Base-by-base conservation (phyloP, 2,113 vertebrate genomes). In the Leucoraja erinaceus region DNA sequence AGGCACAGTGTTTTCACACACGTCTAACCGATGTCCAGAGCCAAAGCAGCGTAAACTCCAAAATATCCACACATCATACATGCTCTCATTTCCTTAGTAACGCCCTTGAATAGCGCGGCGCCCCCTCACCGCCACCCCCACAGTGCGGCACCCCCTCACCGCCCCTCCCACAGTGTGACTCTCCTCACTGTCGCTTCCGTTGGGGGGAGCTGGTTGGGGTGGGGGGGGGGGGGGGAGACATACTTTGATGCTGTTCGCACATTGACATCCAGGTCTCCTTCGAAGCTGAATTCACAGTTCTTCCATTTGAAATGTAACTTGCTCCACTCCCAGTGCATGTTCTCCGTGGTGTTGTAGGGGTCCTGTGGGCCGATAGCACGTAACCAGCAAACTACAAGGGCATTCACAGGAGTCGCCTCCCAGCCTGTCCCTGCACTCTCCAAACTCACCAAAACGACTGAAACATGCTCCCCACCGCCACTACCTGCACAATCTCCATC, bases 281-380 rank as follows among this genome's bases (percentile, higher is more conserved):
- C 98, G 94, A 98, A 99, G 92, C 98, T 95, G 59, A 99, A 99
- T 95, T 99, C 97, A 54, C 98, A 98, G 0, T 98, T 97, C 76
- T 97, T 98, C 98, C 99, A 99, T 94, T 97, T 96, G 95, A 97
- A 99, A 93, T 96, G 97, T 4, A 99, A 95, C 79, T 96, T 98
- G 94, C 47, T 98, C 99, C 99, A 99, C 93, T 99, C 99, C 99
- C 98, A 99, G 95, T 99, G 98, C 97, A 99, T 95, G 94, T 99
- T 99, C 95, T 99, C 99, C 0, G 98, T 99, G 3, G 98, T 99
- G 95, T 99, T 99, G 94, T 99, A 99, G 0, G 99, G 99, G 93
- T 99, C 98, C 99, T 99, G 94, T 28, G 94, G 93, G 68, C 47
- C 81, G 93, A 94, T 10, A 94, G 5, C 76, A 68, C 0, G 66